Conservation (phyloP, 30 jellyfish, hydroid and myxozoan genomes). For the Nemopilema nomurai region DNA sequence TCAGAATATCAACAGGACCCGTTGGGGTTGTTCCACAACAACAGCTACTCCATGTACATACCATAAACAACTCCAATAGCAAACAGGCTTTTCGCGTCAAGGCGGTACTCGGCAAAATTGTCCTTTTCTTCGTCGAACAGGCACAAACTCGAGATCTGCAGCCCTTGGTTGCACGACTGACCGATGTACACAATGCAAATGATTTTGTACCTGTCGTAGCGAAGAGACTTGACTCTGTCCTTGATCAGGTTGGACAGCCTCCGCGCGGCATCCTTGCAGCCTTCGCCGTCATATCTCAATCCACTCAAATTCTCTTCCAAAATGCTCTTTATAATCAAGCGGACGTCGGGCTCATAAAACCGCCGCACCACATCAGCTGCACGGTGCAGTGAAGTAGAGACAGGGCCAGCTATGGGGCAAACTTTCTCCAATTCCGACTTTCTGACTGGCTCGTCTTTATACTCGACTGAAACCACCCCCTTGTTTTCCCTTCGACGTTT, state of each 20-base stretch:
- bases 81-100: not conserved
- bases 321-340: constrained; percentile 14
- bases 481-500: constrained; percentile 28
- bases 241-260: constrained; percentile 4
- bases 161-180: constrained; percentile 23
- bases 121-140: constrained; percentile 12
- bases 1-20: not conserved
- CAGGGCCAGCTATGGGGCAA: not conserved
- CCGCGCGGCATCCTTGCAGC: constrained; percentile 6
- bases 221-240: constrained; percentile 4
- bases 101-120: constrained; percentile 22
- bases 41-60: constrained; percentile 20
- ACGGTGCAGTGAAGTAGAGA: not conserved
- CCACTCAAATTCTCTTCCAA: constrained; percentile 21
- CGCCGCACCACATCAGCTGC: not conserved
- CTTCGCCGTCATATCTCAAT: not conserved
- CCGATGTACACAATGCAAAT: constrained; percentile 21
- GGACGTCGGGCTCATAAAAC: constrained; percentile 42
- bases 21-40: not conserved
- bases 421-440: not conserved
- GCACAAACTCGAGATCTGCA: constrained; percentile 19
- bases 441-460: constrained; percentile 21
- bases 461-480: constrained; percentile 6
- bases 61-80: constrained; percentile 48
- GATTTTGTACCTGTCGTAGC: constrained; percentile 23